Base-by-base conservation (phyloP, 2,113 vertebrate species). In the Calyptommatus sinebrachiatus region DNA sequence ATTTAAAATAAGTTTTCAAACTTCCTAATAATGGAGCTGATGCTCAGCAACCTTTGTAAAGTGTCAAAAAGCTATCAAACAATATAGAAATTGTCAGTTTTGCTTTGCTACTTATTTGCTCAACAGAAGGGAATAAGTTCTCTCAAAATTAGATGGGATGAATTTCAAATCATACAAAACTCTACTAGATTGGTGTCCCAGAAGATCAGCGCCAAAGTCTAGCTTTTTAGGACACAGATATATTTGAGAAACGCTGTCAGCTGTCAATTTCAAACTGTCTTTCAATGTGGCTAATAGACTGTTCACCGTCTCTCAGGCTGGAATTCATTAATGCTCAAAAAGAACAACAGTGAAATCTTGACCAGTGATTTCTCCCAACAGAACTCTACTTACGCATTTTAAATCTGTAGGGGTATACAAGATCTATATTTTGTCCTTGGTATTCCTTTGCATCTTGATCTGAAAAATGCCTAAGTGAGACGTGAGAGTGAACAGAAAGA, bases 11-110 rank as follows among this genome's bases (percentile, higher is more conserved):
- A n/a, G 2, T 74, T 1, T 73, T 65, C 83, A 87, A 86, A 11
- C 26, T 78, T 85, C 83, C 35, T 83, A 72, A 78, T 70, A 83
- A 82, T 83, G 62, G 0, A 85, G 53, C 71, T 86, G 22, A 85
- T 84, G 14, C 63, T 89, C 73, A 87, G 71, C 77, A 81, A 61
- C 80, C 80, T 71, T 89, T 87, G 84, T 82, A 86, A 84, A 83
- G 8, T 80, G 41, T 88, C 86, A 89, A 74, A 78, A 88, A 41
- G 14, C 7, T 66, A 80, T 29, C 31, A 21, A 46, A 73, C 1
- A 67, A 28, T 70, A 20, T 50, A 22, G 57, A 82, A 29, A 71
- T 16, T 62, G 45, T 78, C 74, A 84, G 48, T 76, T 91, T 88
- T 84, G 66, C 82, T 92, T 89, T 77, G 20, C 63, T 79, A 80